Conservation (phyloP, 2,113 vertebrate genomes). For the Todiramphus chloris region DNA sequence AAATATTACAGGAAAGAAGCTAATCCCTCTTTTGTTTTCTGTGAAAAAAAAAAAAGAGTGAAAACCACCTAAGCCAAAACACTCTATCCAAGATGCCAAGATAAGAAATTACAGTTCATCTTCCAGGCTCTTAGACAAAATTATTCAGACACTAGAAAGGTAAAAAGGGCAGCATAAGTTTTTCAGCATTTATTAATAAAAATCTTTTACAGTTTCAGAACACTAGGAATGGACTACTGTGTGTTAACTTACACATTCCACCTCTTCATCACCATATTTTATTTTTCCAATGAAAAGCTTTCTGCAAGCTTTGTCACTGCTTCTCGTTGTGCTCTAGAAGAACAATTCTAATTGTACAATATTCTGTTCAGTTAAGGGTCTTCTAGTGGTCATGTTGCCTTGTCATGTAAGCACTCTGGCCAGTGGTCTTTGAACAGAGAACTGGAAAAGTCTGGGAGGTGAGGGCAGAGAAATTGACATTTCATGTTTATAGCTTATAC, state of each 20-base stretch:
- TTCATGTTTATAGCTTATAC: background rate
- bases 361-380: background rate
- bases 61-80: slow-evolving; percentile 42
- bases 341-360: background rate
- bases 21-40: background rate
- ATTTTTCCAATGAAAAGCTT: background rate
- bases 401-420: background rate
- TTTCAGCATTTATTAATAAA: slow-evolving; percentile 29
- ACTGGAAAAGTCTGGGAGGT: background rate
- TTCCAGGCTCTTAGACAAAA: slow-evolving; percentile 30
- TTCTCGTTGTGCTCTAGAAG: background rate
- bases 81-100: slow-evolving; percentile 37
- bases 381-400: background rate
- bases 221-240: background rate
- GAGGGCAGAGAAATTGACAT: background rate
- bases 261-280: background rate
- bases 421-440: background rate
- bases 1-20: slow-evolving; percentile 11
- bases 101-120: slow-evolving; percentile 28
- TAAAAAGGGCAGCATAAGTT: slow-evolving; percentile 19
- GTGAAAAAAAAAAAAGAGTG: slow-evolving; percentile 22
- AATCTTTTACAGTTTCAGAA: background rate
- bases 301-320: background rate
- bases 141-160: slow-evolving; percentile 8
- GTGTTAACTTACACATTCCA: background rate